Evolutionary conservation across 2,888 invertebrate genomes (phyloP).

Genomic region (Apotomis capreana): DNA sequence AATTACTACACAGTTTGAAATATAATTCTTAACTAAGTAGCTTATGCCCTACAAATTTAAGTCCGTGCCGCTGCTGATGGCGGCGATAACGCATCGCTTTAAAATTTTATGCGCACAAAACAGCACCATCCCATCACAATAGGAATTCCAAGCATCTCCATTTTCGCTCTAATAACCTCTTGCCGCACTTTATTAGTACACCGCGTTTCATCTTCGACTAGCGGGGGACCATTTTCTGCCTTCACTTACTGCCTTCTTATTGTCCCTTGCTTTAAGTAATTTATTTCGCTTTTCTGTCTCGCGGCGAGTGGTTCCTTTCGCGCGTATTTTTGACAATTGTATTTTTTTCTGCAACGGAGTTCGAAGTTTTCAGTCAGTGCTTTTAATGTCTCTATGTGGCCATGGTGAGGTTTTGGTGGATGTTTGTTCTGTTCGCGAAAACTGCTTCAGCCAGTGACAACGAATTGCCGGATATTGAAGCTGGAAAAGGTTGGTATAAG

Average conservation of each 20-base stretch:
- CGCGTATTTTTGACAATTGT: slow-evolving; percentile 60
- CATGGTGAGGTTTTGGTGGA: slow-evolving; percentile 82
- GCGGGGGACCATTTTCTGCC: slow-evolving; percentile 80
- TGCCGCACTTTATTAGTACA: slow-evolving; percentile 45
- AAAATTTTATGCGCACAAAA: slow-evolving; percentile 9
- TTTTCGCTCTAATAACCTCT: slow-evolving; percentile 73
- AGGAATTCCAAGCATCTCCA: slow-evolving; percentile 49
- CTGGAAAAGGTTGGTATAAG: slow-evolving; percentile 66
- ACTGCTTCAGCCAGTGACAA: slow-evolving; percentile 77
- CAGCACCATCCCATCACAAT: slow-evolving; percentile 25
- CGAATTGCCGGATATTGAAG: slow-evolving; percentile 63
- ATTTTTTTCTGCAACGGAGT: slow-evolving; percentile 48
- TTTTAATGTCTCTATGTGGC: slow-evolving; percentile 70
- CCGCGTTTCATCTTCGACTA: slow-evolving; percentile 46
- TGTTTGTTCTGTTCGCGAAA: slow-evolving; percentile 78
- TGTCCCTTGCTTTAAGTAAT: slow-evolving; percentile 66
- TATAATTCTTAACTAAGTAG: too few relatives aligned
- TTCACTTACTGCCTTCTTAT: slow-evolving; percentile 71
- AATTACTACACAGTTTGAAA: too few relatives aligned
- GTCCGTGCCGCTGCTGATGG: too few relatives aligned
- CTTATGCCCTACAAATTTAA: too few relatives aligned
- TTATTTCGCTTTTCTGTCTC: slow-evolving; percentile 72
- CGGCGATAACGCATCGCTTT: background rate
- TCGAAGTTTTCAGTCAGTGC: slow-evolving; percentile 48
- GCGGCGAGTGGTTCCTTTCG: slow-evolving; percentile 65